Evolutionary conservation across 2,888 invertebrate species (phyloP), one percentile per base, ranked within the genome.

Genomic region (Arrhopalites spinosus): DNA sequence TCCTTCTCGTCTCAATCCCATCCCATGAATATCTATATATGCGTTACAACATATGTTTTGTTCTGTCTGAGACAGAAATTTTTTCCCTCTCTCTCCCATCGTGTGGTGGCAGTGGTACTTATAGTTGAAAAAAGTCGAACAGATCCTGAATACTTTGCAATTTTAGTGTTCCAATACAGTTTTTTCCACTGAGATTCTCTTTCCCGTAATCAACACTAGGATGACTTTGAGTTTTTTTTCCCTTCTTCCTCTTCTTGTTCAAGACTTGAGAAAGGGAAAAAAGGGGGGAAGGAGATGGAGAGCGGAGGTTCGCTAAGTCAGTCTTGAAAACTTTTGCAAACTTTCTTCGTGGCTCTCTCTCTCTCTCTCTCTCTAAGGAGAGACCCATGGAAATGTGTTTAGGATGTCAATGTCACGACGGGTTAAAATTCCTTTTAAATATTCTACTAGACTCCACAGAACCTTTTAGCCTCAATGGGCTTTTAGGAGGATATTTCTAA

Each of bases 371-470:
- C 61, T 72, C 72, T 47, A 43, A 43, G 30, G 61, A 61, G 63
- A 66, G 68, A 61, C 63, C 74, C 63, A 63, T 69, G 68, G 69
- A 74, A 68, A 74, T 74, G 74, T 69, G 74, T 74, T 69, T 69
- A 69, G 74, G 74, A 68, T 69, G 74, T 74, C 69, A 69, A 74
- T 74, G 68, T 74, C 74, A 74, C 61, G 29, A 61, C 69, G 74
- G 59, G 69, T 74, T 74, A 68, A 74, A 69, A 74, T 74, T 69
- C 69, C 68, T 69, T 69, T 74, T 74, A 61, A 69, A 72, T 72
- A 72, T 72, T 72, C 72, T 72, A 72, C 72, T 47, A 72, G 72
- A 72, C n/a, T 47, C 63, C 63, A 27, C 47, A 27, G 50, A 63
- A 64, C 61, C 72, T 63, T 72, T 72, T 72, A 63, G 63, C 63